Base-by-base conservation (phyloP, 2,888 invertebrate genomes). In the Chironomus tentans region DNA sequence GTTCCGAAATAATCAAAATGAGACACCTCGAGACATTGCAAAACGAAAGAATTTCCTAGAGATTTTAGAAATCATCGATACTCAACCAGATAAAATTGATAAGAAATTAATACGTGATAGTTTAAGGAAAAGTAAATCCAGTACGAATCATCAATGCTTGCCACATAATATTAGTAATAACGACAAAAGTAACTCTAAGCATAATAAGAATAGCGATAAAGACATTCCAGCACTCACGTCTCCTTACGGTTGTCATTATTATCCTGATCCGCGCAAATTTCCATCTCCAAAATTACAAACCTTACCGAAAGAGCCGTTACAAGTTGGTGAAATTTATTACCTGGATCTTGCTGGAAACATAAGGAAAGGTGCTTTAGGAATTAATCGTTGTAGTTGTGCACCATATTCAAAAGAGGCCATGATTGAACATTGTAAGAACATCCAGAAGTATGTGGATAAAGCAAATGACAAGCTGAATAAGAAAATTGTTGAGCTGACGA, bases 331-430 rank as follows among this genome's bases (percentile, higher is more conserved):
- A 84, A 96, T 97, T 83, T 97, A 97, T 83, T 98, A 92, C 83
- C 86, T 97, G 79, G 97, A 97, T 83, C 87, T 98, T 79, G 96
- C 95, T 13, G 97, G 97, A 2, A 96, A 97, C 81, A 94, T 97
- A 78, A 91, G 94, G 80, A 97, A 97, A 85, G 97, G 97, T 1
- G 97, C 97, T 0, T 91, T 96, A n/a, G 96, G 97, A 2, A 95
- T 95, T 0, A 94, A 95, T 82, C 93, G 93, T 0, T 96, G 95
- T 83, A 95, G 94, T 81, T 97, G 97, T 82, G 94, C 93, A 0
- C 97, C 97, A 0, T 91, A 95, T 83, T 92, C 97, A 81, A 95
- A 96, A 81, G 91, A 93, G 56, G 89, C 91, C 78, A 82, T 96
- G 72, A 93, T 93, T 79, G 88, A 90, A 70, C 82, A 83, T 77